These are phyloP conservation scores for Dioctria rufipes DNA, from an alignment of 2,888 invertebrate genomes.

Conservation along the genomic window DNA sequence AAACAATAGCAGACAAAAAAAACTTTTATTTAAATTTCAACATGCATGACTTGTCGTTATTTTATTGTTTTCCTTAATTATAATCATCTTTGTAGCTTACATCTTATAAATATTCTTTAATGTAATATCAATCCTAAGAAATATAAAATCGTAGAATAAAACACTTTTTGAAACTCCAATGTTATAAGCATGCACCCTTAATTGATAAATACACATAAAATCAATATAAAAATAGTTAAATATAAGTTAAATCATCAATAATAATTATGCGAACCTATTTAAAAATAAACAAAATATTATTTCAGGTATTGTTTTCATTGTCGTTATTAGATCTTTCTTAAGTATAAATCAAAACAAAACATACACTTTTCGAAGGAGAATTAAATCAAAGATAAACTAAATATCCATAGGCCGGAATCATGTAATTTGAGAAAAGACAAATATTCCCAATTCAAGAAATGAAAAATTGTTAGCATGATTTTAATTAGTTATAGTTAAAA, in stretches of 20 bases:
- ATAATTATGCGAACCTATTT: conserved; percentile 40
- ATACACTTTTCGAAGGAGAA: not conserved
- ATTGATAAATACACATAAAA: conserved; percentile 48
- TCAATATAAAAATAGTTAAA: conserved; percentile 38
- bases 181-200: conserved; percentile 44
- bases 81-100: conserved; percentile 37
- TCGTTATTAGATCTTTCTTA: conserved; percentile 7
- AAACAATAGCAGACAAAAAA: not conserved
- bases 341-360: conserved; percentile 3
- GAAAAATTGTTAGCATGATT: no score
- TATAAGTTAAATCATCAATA: conserved; percentile 37
- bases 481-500: no score
- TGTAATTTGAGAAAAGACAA: no score
- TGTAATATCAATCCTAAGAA: conserved; percentile 49
- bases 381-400: not conserved
- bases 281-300: conserved; percentile 23
- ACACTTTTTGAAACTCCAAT: conserved; percentile 38
- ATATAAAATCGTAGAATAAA: conserved; percentile 53
- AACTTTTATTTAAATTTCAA: conserved; percentile 45
- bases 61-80: conserved; percentile 50
- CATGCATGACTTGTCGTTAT: conserved; percentile 48
- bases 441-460: no score
- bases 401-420: no score
- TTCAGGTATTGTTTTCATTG: conserved; percentile 10
- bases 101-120: conserved; percentile 2